phyloP scores from a whole-genome alignment of 1,140 invertebrate genomes.

The Drosophila ohnishii region DNA sequence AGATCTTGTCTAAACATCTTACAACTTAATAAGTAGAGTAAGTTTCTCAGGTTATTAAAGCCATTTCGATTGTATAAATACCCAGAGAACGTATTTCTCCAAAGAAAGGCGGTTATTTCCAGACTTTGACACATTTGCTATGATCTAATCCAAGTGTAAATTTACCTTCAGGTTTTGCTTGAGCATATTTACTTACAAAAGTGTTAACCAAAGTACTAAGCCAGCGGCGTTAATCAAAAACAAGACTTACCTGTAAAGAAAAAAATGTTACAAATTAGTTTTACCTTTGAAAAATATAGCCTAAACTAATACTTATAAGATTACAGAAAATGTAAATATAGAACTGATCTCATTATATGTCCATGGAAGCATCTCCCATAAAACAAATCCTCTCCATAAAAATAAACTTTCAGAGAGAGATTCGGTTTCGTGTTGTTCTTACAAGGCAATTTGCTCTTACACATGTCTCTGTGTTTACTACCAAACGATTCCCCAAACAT shows the following conservation, averaged over 20 bases:
- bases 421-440: slow-evolving; percentile 7
- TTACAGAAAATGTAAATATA: slow-evolving; percentile 17
- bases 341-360: slow-evolving; percentile 14
- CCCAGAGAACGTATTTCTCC: background rate
- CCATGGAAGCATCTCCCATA: slow-evolving; percentile 11
- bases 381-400: slow-evolving; percentile 34
- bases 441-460: slow-evolving; percentile 15
- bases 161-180: slow-evolving; percentile 15
- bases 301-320: background rate
- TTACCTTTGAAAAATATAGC: background rate
- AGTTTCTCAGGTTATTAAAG: background rate
- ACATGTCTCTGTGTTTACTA: slow-evolving; percentile 29
- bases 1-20: background rate
- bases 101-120: background rate
- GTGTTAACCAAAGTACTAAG: background rate
- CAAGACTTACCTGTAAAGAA: slow-evolving; percentile 61
- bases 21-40: slow-evolving; percentile 16
- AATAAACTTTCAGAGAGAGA: background rate
- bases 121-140: background rate
- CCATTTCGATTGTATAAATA: background rate
- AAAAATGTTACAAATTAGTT: slow-evolving; percentile 4
- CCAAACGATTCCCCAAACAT: slow-evolving; percentile 32
- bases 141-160: slow-evolving; percentile 20
- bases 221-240: background rate
- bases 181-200: slow-evolving; percentile 35